Base-by-base conservation (phyloP, 1,140 invertebrate species). In the Pomphorhynchus laevis region DNA sequence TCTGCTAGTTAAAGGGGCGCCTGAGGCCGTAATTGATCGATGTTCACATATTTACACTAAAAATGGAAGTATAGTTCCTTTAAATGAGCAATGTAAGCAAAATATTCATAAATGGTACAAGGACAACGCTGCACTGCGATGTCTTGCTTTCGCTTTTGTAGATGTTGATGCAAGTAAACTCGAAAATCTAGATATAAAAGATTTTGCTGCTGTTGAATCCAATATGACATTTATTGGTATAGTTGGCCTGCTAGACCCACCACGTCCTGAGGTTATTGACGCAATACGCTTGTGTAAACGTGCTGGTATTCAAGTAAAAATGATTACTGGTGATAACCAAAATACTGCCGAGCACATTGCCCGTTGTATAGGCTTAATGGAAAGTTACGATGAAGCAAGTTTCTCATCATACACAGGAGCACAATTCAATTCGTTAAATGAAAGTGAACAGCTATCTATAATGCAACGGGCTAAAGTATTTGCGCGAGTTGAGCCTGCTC, bases 281-380 rank as follows among this genome's bases (percentile, higher is more conserved):
- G 75, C 84, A 0, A 95, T 95, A 56, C 67, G 68, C 24, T 67
- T 75, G 48, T 98, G 89, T 61, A 72, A 79, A 45, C 71, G 72
- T 47, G 84, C 84, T 61, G 86, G 86, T 59, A 95, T 95, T 56
- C 70, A 86, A 48, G 84, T 95, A 47, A 91, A 91, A 61, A 86
- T 98, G 55, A 98, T 95, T 62, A 98, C 89, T 61, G 89, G 89
- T 55, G 89, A 98, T 59, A 95, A 98, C 67, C 95, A 98, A 63
- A 61, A 80, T 41, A 95, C 86, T 31, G 86, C 86, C 61, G 86
- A 95, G 61, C 84, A 86, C 53, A 98, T 98, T 59, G 95, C 86
- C 64, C 68, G 86, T 51, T 69, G 86, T 54, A 98, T 95, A 61
- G 86, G 86, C 45, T 73, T 98, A 14, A 95, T 98, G 59, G 60